phyloP scores from a whole-genome alignment of 2,888 invertebrate genomes.

The Hirtodrosophila confusa region DNA sequence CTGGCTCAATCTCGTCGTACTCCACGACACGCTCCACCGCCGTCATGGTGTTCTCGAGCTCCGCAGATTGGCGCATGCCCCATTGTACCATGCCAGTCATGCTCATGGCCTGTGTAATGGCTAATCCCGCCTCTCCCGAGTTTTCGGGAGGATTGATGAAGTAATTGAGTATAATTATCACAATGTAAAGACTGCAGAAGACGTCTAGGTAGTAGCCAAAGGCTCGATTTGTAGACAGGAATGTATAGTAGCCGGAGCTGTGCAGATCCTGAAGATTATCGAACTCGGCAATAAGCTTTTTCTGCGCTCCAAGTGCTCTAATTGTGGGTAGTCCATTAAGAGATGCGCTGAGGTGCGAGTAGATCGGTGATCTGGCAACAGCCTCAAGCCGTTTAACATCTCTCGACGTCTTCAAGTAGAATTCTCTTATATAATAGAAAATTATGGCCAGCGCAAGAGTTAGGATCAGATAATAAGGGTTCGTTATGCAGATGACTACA shows the following conservation, averaged over 20 bases:
- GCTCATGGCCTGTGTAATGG: slow-evolving; percentile 91
- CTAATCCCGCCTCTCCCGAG: slow-evolving; percentile 91
- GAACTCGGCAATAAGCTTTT: slow-evolving; percentile 90
- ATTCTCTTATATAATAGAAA: slow-evolving; percentile 90
- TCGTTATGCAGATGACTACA: slow-evolving; percentile 90
- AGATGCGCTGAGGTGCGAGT: slow-evolving; percentile 94
- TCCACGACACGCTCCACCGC: slow-evolving; percentile 93
- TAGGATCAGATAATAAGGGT: slow-evolving; percentile 89
- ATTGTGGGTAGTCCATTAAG: slow-evolving; percentile 96
- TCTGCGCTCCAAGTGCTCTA: slow-evolving; percentile 93
- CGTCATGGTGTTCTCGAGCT: slow-evolving; percentile 94
- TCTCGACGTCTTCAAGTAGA: slow-evolving; percentile 92
- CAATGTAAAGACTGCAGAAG: slow-evolving; percentile 93
- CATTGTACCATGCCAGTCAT: slow-evolving; percentile 90
- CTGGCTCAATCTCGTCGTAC: slow-evolving; percentile 85
- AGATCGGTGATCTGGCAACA: slow-evolving; percentile 95
- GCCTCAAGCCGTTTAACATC: slow-evolving; percentile 92
- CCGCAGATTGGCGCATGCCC: slow-evolving; percentile 96
- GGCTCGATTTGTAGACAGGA: slow-evolving; percentile 94
- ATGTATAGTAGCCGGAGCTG: slow-evolving; percentile 96
- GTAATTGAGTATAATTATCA: slow-evolving; percentile 93
- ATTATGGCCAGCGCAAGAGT: slow-evolving; percentile 88
- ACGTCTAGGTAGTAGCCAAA: slow-evolving; percentile 97
- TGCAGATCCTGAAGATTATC: slow-evolving; percentile 93
- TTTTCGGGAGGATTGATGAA: slow-evolving; percentile 88